Conservation (phyloP, 2,888 invertebrate genomes). For the Gastracanthus pulcherrimus region DNA sequence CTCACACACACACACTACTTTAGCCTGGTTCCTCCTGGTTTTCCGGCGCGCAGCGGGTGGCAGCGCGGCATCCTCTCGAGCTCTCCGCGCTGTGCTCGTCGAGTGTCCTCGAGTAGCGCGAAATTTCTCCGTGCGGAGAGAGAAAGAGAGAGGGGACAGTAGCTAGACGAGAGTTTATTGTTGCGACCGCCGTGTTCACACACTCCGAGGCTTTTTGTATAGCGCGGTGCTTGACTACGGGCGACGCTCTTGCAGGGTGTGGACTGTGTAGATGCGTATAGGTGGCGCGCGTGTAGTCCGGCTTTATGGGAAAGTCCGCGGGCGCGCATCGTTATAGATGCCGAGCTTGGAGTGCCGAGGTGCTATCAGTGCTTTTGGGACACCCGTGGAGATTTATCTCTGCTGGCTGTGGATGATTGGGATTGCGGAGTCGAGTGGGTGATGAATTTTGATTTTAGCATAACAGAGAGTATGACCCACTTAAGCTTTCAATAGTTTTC, state of each 20-base stretch:
- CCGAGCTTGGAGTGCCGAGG: too few relatives aligned
- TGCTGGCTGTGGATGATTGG: too few relatives aligned
- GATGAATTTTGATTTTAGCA: too few relatives aligned
- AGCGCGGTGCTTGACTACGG: conserved; percentile 61
- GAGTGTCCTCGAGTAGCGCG: conserved; percentile 63
- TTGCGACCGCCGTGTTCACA: conserved; percentile 71
- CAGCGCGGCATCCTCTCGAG: too few relatives aligned
- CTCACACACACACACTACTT: not conserved
- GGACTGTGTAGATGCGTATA: not conserved
- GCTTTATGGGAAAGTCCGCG: conserved; percentile 67
- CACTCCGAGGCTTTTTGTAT: conserved; percentile 63
- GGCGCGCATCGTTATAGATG: not conserved
- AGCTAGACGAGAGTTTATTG: conserved; percentile 72
- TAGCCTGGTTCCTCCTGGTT: not conserved
- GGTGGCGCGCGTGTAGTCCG: conserved; percentile 11
- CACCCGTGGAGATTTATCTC: too few relatives aligned
- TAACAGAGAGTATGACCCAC: too few relatives aligned
- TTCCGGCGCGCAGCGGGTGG: conserved; percentile 47
- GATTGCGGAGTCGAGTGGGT: too few relatives aligned
- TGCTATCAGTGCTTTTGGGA: too few relatives aligned
- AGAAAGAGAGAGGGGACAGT: too few relatives aligned
- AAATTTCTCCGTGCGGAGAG: conserved; percentile 58
- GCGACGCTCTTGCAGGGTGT: too few relatives aligned
- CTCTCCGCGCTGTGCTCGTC: conserved; percentile 38
- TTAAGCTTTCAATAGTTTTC: too few relatives aligned